phyloP scores from a whole-genome alignment of 1,140 invertebrate genomes.

The Mya arenaria region DNA sequence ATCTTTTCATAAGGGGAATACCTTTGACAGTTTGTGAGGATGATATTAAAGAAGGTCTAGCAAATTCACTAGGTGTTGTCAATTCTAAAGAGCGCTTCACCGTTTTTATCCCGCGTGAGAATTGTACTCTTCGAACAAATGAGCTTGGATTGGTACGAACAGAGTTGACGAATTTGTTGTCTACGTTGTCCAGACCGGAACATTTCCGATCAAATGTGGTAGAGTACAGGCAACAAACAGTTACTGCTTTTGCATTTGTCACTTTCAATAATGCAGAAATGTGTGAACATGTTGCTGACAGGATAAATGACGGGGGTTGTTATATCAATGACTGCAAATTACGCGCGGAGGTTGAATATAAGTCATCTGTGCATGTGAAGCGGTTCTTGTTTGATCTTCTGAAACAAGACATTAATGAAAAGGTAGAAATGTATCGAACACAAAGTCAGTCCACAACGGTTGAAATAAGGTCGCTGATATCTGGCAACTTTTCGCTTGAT shows the following conservation, averaged over 20 bases:
- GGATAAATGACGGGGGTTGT: not conserved
- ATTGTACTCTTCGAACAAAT: constrained; percentile 4
- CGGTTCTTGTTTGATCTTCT: constrained; percentile 52
- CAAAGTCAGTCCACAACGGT: not conserved
- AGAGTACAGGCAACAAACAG: constrained; percentile 20
- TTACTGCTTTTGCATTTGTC: constrained; percentile 54
- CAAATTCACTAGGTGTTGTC: constrained; percentile 35
- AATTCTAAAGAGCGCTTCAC: constrained; percentile 36
- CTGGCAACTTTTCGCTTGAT: constrained; percentile 56
- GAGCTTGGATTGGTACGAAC: not conserved
- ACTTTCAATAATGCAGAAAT: constrained; percentile 62
- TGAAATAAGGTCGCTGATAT: constrained; percentile 55
- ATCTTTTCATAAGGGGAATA: constrained; percentile 25
- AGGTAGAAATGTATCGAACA: not conserved
- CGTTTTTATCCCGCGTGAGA: constrained; percentile 52
- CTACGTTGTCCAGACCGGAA: constrained; percentile 19
- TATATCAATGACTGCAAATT: constrained; percentile 24
- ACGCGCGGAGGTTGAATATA: constrained; percentile 27
- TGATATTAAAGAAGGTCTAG: constrained; percentile 57
- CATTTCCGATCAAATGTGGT: constrained; percentile 46
- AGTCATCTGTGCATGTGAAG: constrained; percentile 57
- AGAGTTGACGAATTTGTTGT: constrained; percentile 15
- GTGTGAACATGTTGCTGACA: constrained; percentile 46
- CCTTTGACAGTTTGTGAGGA: too few species aligned
- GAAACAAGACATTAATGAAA: constrained; percentile 48